Evolutionary conservation across 2,113 vertebrate species (phyloP).

Genomic region (Podiceps cristatus): DNA sequence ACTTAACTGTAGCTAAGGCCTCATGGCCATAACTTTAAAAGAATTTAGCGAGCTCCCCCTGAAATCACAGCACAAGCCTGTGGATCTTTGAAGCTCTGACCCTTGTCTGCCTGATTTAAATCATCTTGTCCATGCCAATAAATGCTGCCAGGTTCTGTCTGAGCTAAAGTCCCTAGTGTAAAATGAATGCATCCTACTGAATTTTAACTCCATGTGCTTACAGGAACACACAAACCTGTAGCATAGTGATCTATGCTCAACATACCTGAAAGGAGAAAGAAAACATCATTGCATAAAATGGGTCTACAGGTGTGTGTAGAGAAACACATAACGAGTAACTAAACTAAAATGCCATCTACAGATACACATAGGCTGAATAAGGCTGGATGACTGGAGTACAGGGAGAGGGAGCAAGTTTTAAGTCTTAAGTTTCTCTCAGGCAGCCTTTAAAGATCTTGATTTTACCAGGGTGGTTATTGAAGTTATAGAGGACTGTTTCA

Average conservation of each 20-base stretch:
- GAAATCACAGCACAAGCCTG: not conserved
- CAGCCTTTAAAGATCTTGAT: not conserved
- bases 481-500: not conserved
- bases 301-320: not conserved
- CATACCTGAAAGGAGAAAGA: not conserved
- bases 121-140: not conserved
- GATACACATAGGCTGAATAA: not conserved
- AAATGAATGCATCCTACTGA: not conserved
- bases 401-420: not conserved
- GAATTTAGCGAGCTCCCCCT: not conserved
- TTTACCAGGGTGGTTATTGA: not conserved
- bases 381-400: accelerated
- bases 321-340: not conserved
- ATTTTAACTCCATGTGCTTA: not conserved
- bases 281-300: not conserved
- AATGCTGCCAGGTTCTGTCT: not conserved
- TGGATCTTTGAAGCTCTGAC: not conserved
- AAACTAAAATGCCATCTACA: not conserved
- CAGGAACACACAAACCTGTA: not conserved
- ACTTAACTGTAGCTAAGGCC: not conserved
- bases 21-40: not conserved
- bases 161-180: not conserved
- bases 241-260: not conserved
- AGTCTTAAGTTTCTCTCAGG: not conserved
- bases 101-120: not conserved